Evolutionary conservation across 2,888 invertebrate genomes (phyloP).

Genomic region (Drosophila imparisetae): DNA sequence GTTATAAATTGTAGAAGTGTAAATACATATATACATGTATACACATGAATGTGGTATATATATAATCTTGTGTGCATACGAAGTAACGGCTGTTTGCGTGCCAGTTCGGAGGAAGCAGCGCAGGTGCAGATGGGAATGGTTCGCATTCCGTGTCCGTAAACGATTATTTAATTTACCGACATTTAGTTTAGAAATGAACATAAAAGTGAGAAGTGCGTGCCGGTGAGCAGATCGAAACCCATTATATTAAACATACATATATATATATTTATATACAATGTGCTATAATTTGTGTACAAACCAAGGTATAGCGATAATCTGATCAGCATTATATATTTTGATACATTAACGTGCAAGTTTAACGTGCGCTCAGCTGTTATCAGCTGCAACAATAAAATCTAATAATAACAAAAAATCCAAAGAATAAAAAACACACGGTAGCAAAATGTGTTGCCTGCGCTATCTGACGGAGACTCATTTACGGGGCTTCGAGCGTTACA

Average conservation of each 20-base stretch:
- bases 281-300: slow-evolving; percentile 27
- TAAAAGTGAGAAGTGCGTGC: slow-evolving; percentile 39
- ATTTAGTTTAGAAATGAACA: slow-evolving; percentile 8
- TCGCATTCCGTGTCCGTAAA: slow-evolving; percentile 45
- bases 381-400: slow-evolving; percentile 32
- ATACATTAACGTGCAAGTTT: slow-evolving; percentile 29
- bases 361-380: slow-evolving; percentile 48
- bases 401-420: slow-evolving; percentile 16
- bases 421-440: slow-evolving; percentile 8
- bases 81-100: slow-evolving; percentile 73
- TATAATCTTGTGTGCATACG: slow-evolving; percentile 2
- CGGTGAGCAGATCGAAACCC: slow-evolving; percentile 12
- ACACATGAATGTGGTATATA: slow-evolving; percentile 2
- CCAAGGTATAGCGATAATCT: slow-evolving; percentile 23
- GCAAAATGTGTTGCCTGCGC: slow-evolving; percentile 82
- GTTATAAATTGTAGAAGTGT: slow-evolving; percentile 32
- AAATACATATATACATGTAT: neutral
- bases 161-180: slow-evolving; percentile 65
- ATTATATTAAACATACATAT: slow-evolving; percentile 3
- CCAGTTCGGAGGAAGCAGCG: slow-evolving; percentile 28
- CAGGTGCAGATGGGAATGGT: slow-evolving; percentile 11
- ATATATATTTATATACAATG: slow-evolving; percentile 21
- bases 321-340: slow-evolving; percentile 22
- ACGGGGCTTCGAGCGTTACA: slow-evolving; percentile 85
- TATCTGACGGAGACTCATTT: slow-evolving; percentile 84